Evolutionary conservation across 2,113 vertebrate genomes (phyloP), one percentile per base, ranked within the genome.

Genomic region (Nansenia antarctica): DNA sequence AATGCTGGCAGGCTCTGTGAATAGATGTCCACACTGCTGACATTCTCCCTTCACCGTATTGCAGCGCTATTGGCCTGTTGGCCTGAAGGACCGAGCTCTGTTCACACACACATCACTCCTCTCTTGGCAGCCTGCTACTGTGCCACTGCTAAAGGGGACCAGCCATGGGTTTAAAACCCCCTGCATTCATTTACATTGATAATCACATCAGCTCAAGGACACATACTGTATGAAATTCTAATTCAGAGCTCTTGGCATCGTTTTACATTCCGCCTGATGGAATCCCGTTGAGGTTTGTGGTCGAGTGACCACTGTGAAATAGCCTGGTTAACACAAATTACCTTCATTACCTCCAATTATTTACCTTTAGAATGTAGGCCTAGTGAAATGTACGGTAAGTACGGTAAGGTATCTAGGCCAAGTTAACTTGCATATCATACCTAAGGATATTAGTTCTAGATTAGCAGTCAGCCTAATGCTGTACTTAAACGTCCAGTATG

Each of bases 1-100:
- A 67, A 67, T 64, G 80, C 59, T 45, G n/a, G 32, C 75, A 37
- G 34, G 49, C 11, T 47, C 15, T 47, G 14, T 47, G n/a, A n/a
- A n/a, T n/a, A n/a, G n/a, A n/a, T n/a, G n/a, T n/a, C n/a, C n/a
- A n/a, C n/a, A n/a, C n/a, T n/a, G n/a, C n/a, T n/a, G n/a, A n/a
- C n/a, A n/a, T n/a, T n/a, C n/a, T n/a, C n/a, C n/a, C n/a, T n/a
- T n/a, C n/a, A n/a, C n/a, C n/a, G n/a, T n/a, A n/a, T n/a, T n/a
- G n/a, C n/a, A n/a, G n/a, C n/a, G n/a, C n/a, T n/a, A n/a, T n/a
- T n/a, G n/a, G n/a, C n/a, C n/a, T n/a, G n/a, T n/a, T n/a, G 42
- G 42, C 42, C 42, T 47, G 8, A 8, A 47, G 42, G 42, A 18
- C 14, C 42, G n/a, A 3, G 42, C 39, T 42, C 39, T 42, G 12